Conservation (phyloP, 2,113 vertebrate genomes). For the Lichenostomus cassidix region DNA sequence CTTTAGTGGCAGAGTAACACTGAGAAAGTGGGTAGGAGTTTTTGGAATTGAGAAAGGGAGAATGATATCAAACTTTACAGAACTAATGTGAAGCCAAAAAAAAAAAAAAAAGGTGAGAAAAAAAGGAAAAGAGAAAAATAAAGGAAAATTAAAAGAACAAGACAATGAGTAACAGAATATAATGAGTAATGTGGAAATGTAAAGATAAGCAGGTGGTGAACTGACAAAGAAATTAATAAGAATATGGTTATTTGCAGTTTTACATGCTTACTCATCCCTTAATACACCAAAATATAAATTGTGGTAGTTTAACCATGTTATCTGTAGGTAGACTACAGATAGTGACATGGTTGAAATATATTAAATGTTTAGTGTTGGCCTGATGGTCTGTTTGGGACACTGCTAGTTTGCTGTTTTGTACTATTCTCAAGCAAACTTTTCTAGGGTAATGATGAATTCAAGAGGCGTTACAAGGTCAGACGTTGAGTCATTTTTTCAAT, state of each 20-base stretch:
- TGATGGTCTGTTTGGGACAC: background rate
- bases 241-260: background rate
- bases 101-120: background rate
- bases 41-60: background rate
- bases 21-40: background rate
- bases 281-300: background rate
- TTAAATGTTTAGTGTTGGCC: background rate
- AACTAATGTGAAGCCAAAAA: background rate
- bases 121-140: background rate
- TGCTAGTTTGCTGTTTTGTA: background rate
- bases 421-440: background rate
- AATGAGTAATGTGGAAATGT: background rate
- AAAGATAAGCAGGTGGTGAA: conserved; percentile 6
- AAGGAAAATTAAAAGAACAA: background rate
- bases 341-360: background rate
- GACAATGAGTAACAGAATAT: background rate
- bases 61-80: background rate
- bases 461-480: background rate
- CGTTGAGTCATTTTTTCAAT: background rate
- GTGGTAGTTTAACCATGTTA: background rate
- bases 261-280: background rate
- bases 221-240: conserved; percentile 6
- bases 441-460: background rate
- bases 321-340: background rate
- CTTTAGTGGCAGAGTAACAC: background rate